Percentiles rank a stretch among this genome's conserved stretches.
These are phyloP conservation scores for Diorhabda carinulata DNA, from an alignment of 1,140 invertebrate species.

Conservation along the genomic window DNA sequence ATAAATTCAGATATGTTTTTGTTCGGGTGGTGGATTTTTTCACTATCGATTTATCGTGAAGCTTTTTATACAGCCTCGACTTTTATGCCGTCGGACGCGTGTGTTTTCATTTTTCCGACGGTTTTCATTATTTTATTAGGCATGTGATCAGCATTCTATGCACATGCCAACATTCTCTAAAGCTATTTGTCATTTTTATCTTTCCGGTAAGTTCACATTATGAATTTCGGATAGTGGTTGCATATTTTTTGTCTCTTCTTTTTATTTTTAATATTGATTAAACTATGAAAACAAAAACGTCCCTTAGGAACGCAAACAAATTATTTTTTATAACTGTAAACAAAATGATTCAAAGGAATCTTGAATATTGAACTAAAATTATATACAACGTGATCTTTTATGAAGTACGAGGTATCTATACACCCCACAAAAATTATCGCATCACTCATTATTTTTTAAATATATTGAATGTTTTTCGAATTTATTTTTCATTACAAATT, in stretches of 20 bases:
- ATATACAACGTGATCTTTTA: no score
- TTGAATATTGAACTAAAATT: no score
- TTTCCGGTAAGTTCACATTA: constrained; percentile 7
- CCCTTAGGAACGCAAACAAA: no score
- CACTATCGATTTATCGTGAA: constrained; percentile 4
- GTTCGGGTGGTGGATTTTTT: not conserved
- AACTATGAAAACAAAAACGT: not conserved
- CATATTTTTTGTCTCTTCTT: not conserved
- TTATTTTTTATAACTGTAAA: no score
- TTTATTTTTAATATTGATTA: not conserved
- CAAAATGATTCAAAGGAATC: no score
- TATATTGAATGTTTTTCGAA: no score
- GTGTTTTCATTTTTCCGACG: constrained; percentile 11
- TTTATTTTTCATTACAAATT: no score
- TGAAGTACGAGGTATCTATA: no score
- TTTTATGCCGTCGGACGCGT: constrained; percentile 1
- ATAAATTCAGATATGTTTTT: constrained; percentile 8
- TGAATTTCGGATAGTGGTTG: constrained; percentile 2
- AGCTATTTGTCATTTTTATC: constrained; percentile 13
- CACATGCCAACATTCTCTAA: constrained; percentile 11
- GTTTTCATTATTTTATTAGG: constrained; percentile 13
- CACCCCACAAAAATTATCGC: no score
- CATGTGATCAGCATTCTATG: constrained; percentile 10
- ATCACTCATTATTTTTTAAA: no score
- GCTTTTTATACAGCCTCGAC: not conserved